Conservation (phyloP, 35 echinoderm and acorn worm genomes). For the Apostichopus californicus region DNA sequence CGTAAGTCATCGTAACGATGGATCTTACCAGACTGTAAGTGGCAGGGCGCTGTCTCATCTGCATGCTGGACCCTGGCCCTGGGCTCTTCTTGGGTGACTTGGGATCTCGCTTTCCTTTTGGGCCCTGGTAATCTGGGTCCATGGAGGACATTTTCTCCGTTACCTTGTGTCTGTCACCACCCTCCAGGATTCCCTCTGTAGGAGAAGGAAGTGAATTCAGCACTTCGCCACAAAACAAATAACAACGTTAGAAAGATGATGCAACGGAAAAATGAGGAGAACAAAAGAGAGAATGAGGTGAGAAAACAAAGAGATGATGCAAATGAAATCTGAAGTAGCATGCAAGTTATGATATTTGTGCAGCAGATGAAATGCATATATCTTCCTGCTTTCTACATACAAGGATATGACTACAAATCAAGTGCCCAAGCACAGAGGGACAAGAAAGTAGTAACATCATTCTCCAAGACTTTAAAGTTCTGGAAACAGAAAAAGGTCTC, state of each 20-base stretch:
- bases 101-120: slow-evolving; percentile 61
- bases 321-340: neutral
- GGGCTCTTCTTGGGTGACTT: slow-evolving; percentile 66
- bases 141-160: slow-evolving; percentile 31
- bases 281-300: neutral
- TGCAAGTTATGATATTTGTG: neutral
- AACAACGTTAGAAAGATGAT: slow-evolving; percentile 12
- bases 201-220: slow-evolving; percentile 33
- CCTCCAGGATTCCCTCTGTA: slow-evolving; percentile 51
- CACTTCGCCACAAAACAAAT: slow-evolving; percentile 38
- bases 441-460: no score
- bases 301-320: neutral
- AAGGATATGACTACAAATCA: no score
- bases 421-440: no score
- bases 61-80: slow-evolving; percentile 46
- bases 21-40: slow-evolving; percentile 35
- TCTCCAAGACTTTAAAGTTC: no score
- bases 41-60: slow-evolving; percentile 73
- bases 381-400: no score
- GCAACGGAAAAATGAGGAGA: neutral
- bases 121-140: slow-evolving; percentile 60
- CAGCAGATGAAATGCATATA: no score
- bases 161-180: slow-evolving; percentile 55
- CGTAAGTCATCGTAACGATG: no score
- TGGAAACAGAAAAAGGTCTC: no score